phyloP scores from a whole-genome alignment of 1,140 invertebrate species.

The Samia ricini region DNA sequence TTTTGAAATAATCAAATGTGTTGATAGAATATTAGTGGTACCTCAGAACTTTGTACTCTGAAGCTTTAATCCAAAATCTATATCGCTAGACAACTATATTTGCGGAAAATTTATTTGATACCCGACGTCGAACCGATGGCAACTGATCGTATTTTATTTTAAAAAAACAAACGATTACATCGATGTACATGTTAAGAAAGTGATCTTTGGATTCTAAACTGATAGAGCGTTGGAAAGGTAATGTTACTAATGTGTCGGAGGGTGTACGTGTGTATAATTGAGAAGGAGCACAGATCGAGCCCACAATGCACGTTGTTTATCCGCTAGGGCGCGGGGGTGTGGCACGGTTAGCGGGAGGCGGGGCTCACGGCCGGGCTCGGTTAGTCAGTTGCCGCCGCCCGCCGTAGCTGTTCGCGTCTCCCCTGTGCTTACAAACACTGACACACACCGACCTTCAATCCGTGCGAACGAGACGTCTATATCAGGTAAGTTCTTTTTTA shows the following conservation, averaged over 20 bases:
- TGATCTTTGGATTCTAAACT: background rate
- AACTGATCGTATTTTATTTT: background rate
- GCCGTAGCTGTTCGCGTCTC: constrained; percentile 49
- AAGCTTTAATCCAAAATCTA: constrained; percentile 63
- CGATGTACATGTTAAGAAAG: background rate
- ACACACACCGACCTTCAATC: constrained; percentile 70
- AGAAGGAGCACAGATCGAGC: constrained; percentile 63
- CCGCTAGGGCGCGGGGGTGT: constrained; percentile 57
- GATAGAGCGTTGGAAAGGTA: constrained; percentile 29
- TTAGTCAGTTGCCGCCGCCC: constrained; percentile 62
- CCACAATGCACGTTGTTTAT: constrained; percentile 76
- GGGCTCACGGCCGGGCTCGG: constrained; percentile 67
- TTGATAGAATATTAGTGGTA: too few relatives aligned
- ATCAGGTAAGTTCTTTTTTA: constrained; percentile 62
- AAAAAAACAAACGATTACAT: background rate
- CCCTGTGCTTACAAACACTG: constrained; percentile 54
- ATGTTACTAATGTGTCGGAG: constrained; percentile 19
- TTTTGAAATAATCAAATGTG: too few relatives aligned
- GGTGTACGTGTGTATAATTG: constrained; percentile 42
- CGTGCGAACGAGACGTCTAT: constrained; percentile 71
- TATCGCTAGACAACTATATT: constrained; percentile 62
- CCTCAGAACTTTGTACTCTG: constrained; percentile 20
- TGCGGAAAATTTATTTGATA: constrained; percentile 56
- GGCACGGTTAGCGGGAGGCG: constrained; percentile 46
- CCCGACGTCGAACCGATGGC: constrained; percentile 6